These are phyloP conservation scores for Drosophila trapezifrons DNA, from an alignment of 1,140 invertebrate species.

Conservation along the genomic window DNA sequence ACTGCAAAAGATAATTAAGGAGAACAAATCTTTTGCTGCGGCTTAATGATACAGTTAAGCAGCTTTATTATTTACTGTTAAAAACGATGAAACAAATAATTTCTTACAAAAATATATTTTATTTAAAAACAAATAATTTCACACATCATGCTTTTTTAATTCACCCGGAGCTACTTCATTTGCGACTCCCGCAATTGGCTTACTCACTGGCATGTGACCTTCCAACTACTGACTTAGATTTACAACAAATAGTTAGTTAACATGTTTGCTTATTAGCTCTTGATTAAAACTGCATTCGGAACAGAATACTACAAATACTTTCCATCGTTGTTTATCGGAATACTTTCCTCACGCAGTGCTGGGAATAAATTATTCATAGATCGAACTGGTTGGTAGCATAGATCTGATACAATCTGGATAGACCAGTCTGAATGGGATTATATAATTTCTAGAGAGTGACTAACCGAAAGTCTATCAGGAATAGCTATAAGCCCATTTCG, in stretches of 20 bases:
- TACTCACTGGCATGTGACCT: not conserved
- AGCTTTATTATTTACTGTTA: not conserved
- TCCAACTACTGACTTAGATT: not conserved
- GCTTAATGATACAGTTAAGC: not conserved
- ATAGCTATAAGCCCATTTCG: not conserved
- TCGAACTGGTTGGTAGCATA: slow-evolving; percentile 18
- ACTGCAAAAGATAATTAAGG: not conserved
- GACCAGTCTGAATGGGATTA: slow-evolving; percentile 13
- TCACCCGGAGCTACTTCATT: not conserved
- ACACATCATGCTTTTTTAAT: not conserved
- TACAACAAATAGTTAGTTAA: not conserved
- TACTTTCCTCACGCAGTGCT: slow-evolving; percentile 15
- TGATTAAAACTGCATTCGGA: slow-evolving; percentile 12
- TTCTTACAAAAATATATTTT: not conserved
- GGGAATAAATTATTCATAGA: slow-evolving; percentile 23
- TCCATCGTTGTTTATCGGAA: slow-evolving; percentile 6
- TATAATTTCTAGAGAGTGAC: slow-evolving; percentile 1
- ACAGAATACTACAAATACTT: not conserved
- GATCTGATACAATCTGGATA: slow-evolving; percentile 13
- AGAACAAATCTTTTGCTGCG: not conserved
- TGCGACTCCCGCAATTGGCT: not conserved
- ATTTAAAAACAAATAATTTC: not conserved
- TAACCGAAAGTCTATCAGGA: not conserved
- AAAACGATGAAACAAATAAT: not conserved
- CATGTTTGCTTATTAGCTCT: slow-evolving; percentile 1